Evolutionary conservation across 2,797 vertebrate genomes (phyloP).

Genomic region (Antennarius maculatus): DNA sequence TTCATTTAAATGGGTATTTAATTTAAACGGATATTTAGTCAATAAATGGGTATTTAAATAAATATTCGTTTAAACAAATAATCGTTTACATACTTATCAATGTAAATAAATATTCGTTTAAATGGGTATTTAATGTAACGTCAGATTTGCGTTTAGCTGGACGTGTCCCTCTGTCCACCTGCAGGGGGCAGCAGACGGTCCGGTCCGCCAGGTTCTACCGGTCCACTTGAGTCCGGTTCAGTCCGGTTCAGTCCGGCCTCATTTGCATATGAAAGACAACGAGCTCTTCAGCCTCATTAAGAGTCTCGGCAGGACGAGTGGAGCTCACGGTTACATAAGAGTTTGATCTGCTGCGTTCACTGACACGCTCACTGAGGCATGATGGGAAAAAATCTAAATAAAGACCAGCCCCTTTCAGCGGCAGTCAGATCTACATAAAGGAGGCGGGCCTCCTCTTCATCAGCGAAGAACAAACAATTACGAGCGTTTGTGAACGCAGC

Average conservation of each 20-base stretch:
- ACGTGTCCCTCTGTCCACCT: neutral
- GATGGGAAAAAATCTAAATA: constrained; percentile 55
- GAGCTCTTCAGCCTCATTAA: constrained; percentile 33
- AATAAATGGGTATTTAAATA: too few relatives aligned
- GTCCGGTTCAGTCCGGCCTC: neutral
- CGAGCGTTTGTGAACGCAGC: constrained; percentile 28
- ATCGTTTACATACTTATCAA: too few relatives aligned
- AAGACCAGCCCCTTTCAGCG: constrained; percentile 7
- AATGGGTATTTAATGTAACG: too few relatives aligned
- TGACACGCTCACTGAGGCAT: constrained; percentile 42
- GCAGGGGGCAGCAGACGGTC: constrained; percentile 31
- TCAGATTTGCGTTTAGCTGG: too few relatives aligned
- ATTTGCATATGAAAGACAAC: constrained; percentile 34
- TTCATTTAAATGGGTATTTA: too few relatives aligned
- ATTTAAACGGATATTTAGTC: too few relatives aligned
- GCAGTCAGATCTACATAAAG: constrained; percentile 9
- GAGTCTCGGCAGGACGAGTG: constrained; percentile 24
- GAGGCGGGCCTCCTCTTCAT: constrained; percentile 6
- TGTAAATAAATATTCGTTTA: too few relatives aligned
- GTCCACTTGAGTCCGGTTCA: constrained; percentile 2
- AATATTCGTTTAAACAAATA: too few relatives aligned
- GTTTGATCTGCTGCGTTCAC: constrained; percentile 24
- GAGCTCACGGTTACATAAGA: constrained; percentile 42
- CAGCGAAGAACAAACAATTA: neutral
- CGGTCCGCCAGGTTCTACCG: neutral